These are phyloP conservation scores for Thecocarcelia acutangulata DNA, from an alignment of 2,888 invertebrate species.

Conservation along the genomic window DNA sequence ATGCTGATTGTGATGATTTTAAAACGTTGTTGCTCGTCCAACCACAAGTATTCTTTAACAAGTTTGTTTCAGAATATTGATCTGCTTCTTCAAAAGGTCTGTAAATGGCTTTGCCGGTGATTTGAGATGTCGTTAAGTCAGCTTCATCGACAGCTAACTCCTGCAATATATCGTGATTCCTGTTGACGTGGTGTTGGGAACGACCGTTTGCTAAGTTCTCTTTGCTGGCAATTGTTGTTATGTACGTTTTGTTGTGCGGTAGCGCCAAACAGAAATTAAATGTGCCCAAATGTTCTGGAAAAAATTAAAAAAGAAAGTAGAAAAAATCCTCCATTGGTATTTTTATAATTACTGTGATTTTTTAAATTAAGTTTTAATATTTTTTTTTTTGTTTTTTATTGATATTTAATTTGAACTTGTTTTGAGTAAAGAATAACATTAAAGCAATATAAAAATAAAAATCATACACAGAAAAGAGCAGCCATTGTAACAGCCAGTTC, in stretches of 20 bases:
- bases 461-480: too few species aligned
- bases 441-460: background rate
- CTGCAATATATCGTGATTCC: conserved; percentile 66
- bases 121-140: conserved; percentile 63
- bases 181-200: conserved; percentile 22
- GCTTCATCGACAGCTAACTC: conserved; percentile 66
- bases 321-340: conserved; percentile 77
- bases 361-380: conserved; percentile 22
- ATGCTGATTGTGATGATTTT: conserved; percentile 23
- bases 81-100: conserved; percentile 39
- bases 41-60: background rate
- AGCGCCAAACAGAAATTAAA: conserved; percentile 74
- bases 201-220: conserved; percentile 23
- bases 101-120: conserved; percentile 55
- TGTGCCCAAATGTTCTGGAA: conserved; percentile 77
- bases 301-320: conserved; percentile 78
- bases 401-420: conserved; percentile 28
- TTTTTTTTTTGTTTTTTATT: conserved; percentile 14
- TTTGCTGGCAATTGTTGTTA: conserved; percentile 50
- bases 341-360: conserved; percentile 67
- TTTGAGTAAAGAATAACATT: conserved; percentile 22
- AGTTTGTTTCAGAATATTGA: conserved; percentile 5
- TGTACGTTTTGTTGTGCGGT: conserved; percentile 63
- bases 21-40: background rate
- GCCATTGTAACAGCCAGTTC: too few species aligned